Conservation (phyloP, 2,797 vertebrate species). For the Selene dorsalis region DNA sequence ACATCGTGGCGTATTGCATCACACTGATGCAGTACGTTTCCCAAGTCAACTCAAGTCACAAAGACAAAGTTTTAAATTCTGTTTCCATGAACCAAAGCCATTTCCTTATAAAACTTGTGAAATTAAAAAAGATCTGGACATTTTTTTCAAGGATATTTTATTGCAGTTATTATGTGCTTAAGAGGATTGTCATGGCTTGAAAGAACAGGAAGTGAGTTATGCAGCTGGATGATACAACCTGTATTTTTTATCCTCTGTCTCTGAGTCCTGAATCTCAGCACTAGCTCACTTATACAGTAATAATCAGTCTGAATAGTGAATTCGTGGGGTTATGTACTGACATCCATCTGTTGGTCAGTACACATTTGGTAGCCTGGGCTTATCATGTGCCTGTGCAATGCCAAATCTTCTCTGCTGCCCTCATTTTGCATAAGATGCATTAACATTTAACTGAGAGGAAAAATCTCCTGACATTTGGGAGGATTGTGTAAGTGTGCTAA, state of each 20-base stretch:
- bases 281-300: slow-evolving; percentile 9
- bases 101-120: background rate
- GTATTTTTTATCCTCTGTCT: background rate
- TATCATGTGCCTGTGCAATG: slow-evolving; percentile 7
- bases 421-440: slow-evolving; percentile 15
- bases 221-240: slow-evolving; percentile 24
- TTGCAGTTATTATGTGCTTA: slow-evolving; percentile 1
- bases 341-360: slow-evolving; percentile 45
- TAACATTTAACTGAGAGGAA: slow-evolving; percentile 34
- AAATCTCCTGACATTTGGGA: slow-evolving; percentile 53
- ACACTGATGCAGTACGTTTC: slow-evolving; percentile 3
- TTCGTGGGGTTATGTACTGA: slow-evolving; percentile 36
- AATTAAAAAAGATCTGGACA: background rate
- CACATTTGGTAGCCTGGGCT: slow-evolving; percentile 32
- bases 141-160: slow-evolving; percentile 29
- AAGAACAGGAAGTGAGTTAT: slow-evolving; percentile 26
- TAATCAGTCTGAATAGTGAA: slow-evolving; percentile 17
- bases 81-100: background rate
- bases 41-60: background rate
- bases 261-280: background rate
- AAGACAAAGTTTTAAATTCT: background rate
- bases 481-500: slow-evolving; percentile 34
- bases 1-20: background rate
- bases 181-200: background rate
- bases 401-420: slow-evolving; percentile 14